Percentiles rank a stretch among this genome's conserved stretches.
Evolutionary conservation across 2,113 vertebrate species (phyloP).

Genomic region (Coturnix japonica): DNA sequence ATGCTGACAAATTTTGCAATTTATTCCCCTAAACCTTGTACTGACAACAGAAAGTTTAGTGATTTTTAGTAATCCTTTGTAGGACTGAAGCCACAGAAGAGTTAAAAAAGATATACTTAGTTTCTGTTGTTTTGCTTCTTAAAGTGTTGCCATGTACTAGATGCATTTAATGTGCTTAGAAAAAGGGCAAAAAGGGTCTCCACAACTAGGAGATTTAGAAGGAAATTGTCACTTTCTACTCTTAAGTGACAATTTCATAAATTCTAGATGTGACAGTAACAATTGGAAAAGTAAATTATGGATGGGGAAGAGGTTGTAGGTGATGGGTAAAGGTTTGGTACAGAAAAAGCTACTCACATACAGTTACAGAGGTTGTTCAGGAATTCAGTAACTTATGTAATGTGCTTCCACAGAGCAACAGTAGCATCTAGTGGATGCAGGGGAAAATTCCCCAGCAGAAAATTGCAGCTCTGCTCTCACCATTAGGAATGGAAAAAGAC

Average conservation of each 20-base stretch:
- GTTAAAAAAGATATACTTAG: background rate
- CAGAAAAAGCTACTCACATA: background rate
- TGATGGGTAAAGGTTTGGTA: background rate
- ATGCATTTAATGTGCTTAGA: background rate
- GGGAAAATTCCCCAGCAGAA: background rate
- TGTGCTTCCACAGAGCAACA: conserved; percentile 32
- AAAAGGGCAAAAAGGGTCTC: background rate
- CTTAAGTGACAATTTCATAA: conserved; percentile 36
- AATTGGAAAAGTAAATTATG: conserved; percentile 2
- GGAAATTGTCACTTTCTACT: conserved; percentile 37
- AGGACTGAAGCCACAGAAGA: background rate
- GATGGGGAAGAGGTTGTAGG: background rate
- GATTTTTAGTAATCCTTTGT: background rate
- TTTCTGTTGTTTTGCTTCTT: background rate
- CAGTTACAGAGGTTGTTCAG: background rate
- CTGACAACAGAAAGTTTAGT: background rate
- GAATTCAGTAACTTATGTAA: background rate
- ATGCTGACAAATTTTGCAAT: background rate
- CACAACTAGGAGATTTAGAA: background rate
- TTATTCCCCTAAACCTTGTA: background rate
- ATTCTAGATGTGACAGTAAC: conserved; percentile 43
- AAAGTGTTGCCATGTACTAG: background rate
- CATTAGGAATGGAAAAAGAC: background rate
- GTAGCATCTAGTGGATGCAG: conserved; percentile 70
- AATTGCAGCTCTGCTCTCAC: background rate